phyloP scores from a whole-genome alignment of 2,797 vertebrate genomes.

The Sebastes taczanowskii region DNA sequence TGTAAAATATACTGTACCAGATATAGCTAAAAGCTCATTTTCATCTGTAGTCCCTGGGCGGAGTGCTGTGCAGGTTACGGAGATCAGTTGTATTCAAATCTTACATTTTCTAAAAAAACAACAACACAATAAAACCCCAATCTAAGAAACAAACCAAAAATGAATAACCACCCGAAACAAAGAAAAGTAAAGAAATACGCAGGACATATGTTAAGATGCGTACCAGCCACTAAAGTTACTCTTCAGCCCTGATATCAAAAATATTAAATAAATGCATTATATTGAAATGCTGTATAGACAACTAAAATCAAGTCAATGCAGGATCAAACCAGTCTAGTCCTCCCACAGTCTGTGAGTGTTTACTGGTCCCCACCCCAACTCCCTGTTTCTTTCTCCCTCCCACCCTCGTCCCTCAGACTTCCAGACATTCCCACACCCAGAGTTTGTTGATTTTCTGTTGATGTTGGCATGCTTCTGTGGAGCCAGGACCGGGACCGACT shows the following conservation, averaged over 20 bases:
- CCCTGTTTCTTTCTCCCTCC: background rate
- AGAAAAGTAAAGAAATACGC: background rate
- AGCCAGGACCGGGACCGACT: slow-evolving; percentile 24
- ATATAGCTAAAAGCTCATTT: no score
- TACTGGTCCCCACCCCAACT: slow-evolving; percentile 1
- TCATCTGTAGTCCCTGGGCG: no score
- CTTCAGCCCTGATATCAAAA: background rate
- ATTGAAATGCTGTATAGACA: background rate
- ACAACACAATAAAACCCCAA: no score
- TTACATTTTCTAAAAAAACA: no score
- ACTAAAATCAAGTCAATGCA: background rate
- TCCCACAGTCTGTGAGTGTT: slow-evolving; percentile 30
- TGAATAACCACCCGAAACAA: no score
- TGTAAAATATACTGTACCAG: no score
- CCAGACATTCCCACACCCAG: slow-evolving; percentile 43
- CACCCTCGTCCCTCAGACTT: background rate
- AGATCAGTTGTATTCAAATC: no score
- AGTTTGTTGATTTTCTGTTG: slow-evolving; percentile 52
- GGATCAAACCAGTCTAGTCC: slow-evolving; percentile 27
- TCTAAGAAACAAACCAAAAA: no score
- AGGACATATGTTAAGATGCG: background rate
- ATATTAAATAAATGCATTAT: background rate
- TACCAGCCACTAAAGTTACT: background rate
- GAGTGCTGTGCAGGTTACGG: no score
- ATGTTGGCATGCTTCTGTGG: slow-evolving; percentile 17